These are phyloP conservation scores for Jordanella pulchra DNA, from an alignment of 2,797 vertebrate species.

Conservation along the genomic window DNA sequence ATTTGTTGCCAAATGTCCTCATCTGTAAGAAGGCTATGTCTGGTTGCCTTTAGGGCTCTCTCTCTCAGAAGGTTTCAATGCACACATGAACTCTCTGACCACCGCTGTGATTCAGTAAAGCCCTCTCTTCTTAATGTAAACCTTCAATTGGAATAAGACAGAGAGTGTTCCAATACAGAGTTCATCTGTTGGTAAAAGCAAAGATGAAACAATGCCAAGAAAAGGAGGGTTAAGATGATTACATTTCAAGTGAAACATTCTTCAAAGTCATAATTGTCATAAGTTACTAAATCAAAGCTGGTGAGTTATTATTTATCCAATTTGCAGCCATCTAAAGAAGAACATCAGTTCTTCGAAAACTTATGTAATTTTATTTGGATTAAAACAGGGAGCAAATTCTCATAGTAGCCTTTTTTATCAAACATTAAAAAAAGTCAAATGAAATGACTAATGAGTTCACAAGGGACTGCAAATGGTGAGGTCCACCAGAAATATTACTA, in stretches of 20 bases:
- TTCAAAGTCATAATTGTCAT: slow-evolving; percentile 10
- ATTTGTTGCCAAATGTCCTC: slow-evolving; percentile 37
- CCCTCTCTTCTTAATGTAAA: slow-evolving; percentile 16
- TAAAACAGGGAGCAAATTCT: slow-evolving; percentile 13
- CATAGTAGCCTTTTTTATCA: slow-evolving; percentile 31
- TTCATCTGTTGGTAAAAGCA: neutral
- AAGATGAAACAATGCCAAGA: neutral
- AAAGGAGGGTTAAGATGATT: slow-evolving; percentile 3
- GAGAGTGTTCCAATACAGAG: slow-evolving; percentile 18
- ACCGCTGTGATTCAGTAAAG: slow-evolving; percentile 14
- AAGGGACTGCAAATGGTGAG: slow-evolving; percentile 44
- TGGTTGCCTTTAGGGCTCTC: neutral
- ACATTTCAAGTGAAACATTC: slow-evolving; percentile 6
- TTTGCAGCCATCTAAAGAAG: slow-evolving; percentile 33
- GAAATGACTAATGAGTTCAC: slow-evolving; percentile 53
- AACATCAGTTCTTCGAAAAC: slow-evolving; percentile 10
- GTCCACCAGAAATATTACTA: slow-evolving; percentile 35
- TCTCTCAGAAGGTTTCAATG: slow-evolving; percentile 7
- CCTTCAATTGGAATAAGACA: slow-evolving; percentile 12
- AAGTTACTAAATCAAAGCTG: slow-evolving; percentile 4
- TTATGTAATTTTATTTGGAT: slow-evolving; percentile 39
- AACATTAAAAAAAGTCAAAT: slow-evolving; percentile 4
- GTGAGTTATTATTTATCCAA: slow-evolving; percentile 18
- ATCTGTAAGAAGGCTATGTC: slow-evolving; percentile 13
- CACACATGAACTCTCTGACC: slow-evolving; percentile 16